phyloP scores from a whole-genome alignment of 2,113 vertebrate species.

The Colinus virginianus region DNA sequence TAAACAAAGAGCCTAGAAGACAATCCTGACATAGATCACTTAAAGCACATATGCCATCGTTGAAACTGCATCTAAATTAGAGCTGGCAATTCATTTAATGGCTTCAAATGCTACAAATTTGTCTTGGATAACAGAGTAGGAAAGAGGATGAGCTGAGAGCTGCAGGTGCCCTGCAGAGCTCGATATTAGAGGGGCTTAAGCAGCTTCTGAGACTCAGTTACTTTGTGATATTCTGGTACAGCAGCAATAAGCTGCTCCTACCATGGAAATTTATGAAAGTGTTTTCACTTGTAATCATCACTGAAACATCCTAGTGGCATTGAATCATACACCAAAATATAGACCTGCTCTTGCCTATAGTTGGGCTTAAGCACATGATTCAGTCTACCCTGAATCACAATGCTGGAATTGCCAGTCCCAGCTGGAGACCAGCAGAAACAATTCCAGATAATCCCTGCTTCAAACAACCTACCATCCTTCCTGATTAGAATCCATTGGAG shows the following conservation, averaged over 20 bases:
- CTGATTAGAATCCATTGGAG: neutral
- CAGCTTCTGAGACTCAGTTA: neutral
- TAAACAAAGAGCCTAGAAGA: constrained; percentile 39
- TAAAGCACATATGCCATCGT: constrained; percentile 18
- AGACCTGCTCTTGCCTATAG: neutral
- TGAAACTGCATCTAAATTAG: constrained; percentile 59
- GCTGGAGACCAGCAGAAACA: neutral
- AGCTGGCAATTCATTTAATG: constrained; percentile 21
- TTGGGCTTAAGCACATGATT: neutral
- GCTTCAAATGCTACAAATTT: constrained; percentile 38
- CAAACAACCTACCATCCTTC: neutral
- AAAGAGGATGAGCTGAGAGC: neutral
- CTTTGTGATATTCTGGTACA: neutral
- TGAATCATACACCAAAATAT: neutral
- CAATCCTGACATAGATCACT: neutral
- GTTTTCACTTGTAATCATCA: constrained; percentile 5
- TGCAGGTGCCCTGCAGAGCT: constrained; percentile 26
- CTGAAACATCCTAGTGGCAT: neutral
- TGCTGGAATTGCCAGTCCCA: neutral
- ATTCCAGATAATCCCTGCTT: neutral
- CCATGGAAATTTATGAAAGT: neutral
- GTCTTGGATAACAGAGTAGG: neutral
- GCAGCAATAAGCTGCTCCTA: neutral
- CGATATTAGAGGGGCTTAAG: neutral
- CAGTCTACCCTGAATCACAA: neutral